A percentile compares a stretch with the other conserved stretches of the same genome.
Evolutionary conservation across 2,113 vertebrate species (phyloP).

Genomic region (Xenopus borealis): DNA sequence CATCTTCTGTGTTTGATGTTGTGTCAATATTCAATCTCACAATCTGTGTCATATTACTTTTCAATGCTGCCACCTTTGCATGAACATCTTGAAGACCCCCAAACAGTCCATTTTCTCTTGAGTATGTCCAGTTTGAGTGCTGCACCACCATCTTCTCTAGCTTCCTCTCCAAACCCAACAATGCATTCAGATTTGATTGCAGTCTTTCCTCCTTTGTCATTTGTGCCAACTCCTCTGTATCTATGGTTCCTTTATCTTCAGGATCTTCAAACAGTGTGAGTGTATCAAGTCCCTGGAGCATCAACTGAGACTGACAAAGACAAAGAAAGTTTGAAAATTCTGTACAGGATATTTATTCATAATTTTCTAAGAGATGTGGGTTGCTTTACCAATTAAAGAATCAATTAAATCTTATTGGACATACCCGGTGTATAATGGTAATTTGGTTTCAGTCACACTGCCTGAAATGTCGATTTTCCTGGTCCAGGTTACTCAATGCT

Average conservation of each 20-base stretch:
- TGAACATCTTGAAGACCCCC: constrained; percentile 14
- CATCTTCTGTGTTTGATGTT: neutral
- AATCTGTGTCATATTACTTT: constrained; percentile 5
- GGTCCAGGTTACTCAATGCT: no score
- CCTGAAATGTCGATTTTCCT: no score
- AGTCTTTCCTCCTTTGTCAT: constrained; percentile 24
- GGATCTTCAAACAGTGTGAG: neutral
- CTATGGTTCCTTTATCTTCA: constrained; percentile 7
- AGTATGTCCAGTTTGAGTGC: neutral
- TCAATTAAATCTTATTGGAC: no score
- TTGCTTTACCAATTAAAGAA: no score
- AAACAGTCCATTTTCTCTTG: neutral
- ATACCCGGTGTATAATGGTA: no score
- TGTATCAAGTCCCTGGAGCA: constrained; percentile 9
- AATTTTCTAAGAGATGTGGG: no score
- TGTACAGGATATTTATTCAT: no score
- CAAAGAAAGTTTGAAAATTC: neutral
- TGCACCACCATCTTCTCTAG: constrained; percentile 18
- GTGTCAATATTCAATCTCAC: constrained; percentile 12
- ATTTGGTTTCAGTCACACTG: no score
- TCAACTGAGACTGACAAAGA: neutral
- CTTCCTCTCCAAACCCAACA: constrained; percentile 17
- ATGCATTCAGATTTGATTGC: constrained; percentile 16
- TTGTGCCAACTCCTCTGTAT: constrained; percentile 5
- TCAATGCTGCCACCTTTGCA: constrained; percentile 5